Base-by-base conservation (phyloP, 2,888 invertebrate species). In the Heliconius ismenius region DNA sequence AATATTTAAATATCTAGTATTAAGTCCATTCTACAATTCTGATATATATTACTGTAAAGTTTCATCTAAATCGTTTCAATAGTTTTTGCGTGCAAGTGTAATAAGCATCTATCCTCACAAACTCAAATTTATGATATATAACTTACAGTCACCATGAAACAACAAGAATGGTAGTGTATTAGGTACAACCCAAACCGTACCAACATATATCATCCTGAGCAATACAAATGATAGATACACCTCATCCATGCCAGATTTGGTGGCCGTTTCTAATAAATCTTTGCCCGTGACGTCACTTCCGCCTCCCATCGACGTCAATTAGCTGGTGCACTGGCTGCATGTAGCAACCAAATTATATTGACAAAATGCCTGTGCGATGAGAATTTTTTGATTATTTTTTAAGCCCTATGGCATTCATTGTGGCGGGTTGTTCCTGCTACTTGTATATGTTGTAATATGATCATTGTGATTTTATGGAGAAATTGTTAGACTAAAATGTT, bases 311-410 rank as follows among this genome's bases (percentile, higher is more conserved):
- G 84, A 79, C 83, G 83, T 84, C 90, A 90, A 91, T 91, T 91
- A 90, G 83, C 80, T 78, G 78, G 80, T 78, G 82, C 84, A 84
- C 82, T 83, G 84, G 85, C 82, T 83, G 84, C 84, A 81, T 88
- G 85, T 86, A 86, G 85, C 88, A 90, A 90, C 87, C 83, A 83
- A 90, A 90, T 91, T 89, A 89, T 84, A 84, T 86, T 80, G 83
- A 82, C 81, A 81, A 75, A 69, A 76, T 76, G 62, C 54, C 73
- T 74, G 62, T 67, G 21, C 28, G 21, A 65, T 64, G 58, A 32
- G 36, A 63, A 26, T 26, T 62, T 73, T 73, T 28, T 21, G 13
- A 28, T 26, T 63, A 49, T 73, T 73, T 73, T 36, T 21, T 26
- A 7, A 32, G 9, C 26, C 2, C 54, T 4, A 54, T 54, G 21